Conservation (phyloP, 2,113 vertebrate species). For the Tyrannus savana region DNA sequence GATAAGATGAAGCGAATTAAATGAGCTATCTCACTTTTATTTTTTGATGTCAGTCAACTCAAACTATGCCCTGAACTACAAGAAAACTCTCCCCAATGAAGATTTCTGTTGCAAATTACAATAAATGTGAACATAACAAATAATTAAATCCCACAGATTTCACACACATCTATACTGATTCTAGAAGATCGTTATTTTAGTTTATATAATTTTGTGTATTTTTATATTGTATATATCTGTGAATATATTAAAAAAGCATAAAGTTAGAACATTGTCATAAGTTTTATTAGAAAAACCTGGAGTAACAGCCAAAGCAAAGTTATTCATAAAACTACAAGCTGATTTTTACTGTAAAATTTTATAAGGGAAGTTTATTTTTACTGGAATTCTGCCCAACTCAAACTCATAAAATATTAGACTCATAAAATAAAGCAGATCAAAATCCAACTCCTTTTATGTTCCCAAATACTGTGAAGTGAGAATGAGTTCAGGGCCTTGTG, state of each 20-base stretch:
- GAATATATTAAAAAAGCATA: background rate
- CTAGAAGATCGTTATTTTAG: background rate
- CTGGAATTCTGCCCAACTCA: background rate
- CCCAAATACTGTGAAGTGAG: background rate
- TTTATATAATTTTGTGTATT: background rate
- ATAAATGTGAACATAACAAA: background rate
- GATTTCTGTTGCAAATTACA: background rate
- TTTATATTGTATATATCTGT: background rate
- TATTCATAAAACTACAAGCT: background rate
- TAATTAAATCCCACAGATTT: background rate
- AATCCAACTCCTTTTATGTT: background rate
- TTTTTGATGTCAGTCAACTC: background rate
- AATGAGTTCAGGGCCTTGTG: background rate
- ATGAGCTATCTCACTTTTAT: background rate
- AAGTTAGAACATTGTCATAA: background rate
- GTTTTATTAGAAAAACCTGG: background rate
- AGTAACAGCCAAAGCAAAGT: background rate
- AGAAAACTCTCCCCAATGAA: background rate
- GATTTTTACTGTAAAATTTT: constrained; percentile 6
- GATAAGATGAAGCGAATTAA: background rate
- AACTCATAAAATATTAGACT: constrained; percentile 6
- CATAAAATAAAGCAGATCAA: constrained; percentile 1
- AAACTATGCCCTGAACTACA: background rate
- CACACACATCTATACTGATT: background rate
- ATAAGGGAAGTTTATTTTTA: background rate